Conservation (phyloP, 2,113 vertebrate genomes). For the Boulengeromyrus knoepffleri region DNA sequence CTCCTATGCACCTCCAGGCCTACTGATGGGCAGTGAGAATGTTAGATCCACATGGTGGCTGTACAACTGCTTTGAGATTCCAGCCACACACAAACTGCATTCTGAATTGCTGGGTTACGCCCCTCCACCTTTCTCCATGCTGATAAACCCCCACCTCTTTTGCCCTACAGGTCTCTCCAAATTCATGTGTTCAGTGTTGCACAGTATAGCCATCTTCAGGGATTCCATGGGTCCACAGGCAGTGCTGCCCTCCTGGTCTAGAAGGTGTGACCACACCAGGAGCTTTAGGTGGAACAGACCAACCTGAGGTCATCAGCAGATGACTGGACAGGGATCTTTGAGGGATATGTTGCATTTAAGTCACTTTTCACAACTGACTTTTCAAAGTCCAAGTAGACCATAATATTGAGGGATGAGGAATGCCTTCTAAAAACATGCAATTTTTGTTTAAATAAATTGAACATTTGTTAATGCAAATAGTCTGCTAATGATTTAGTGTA, state of each 20-base stretch:
- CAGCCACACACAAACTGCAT: not conserved
- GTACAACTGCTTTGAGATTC: not conserved
- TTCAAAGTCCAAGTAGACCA: not conserved
- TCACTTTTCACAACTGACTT: not conserved
- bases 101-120: not conserved
- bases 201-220: conserved; percentile 36
- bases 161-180: conserved; percentile 41
- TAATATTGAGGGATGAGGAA: not conserved
- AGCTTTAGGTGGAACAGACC: not conserved
- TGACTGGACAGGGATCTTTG: not conserved
- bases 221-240: conserved; percentile 31
- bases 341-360: not conserved
- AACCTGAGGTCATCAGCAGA: not conserved
- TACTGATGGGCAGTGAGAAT: not conserved
- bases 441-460: not conserved
- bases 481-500: not conserved
- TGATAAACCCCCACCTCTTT: not conserved
- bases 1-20: not conserved
- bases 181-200: conserved; percentile 41
- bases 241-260: conserved; percentile 40
- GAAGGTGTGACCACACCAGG: conserved; percentile 33
- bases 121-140: not conserved
- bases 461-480: not conserved
- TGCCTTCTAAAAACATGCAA: not conserved
- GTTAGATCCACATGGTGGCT: not conserved